Base-by-base conservation (phyloP, 1,140 invertebrate species). In the Anoplophora glabripennis region DNA sequence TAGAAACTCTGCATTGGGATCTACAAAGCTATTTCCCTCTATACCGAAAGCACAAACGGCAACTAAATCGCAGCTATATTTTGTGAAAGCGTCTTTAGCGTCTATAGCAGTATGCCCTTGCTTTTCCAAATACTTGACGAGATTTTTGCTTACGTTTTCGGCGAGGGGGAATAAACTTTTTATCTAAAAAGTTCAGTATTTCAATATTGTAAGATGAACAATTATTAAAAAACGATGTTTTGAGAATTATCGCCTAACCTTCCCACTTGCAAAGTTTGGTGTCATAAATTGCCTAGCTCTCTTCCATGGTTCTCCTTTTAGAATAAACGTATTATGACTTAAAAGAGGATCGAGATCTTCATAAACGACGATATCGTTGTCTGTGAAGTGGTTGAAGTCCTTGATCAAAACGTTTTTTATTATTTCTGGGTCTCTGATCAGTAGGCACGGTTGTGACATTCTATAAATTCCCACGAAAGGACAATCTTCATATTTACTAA, bases 371-470 rank as follows among this genome's bases (percentile, higher is more conserved):
- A 77, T 51, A 21, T 74, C 72, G 44, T 75, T 75, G 62, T 75
- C 72, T 45, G 72, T 57, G 57, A 81, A 81, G 57, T 71, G 70
- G 53, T 76, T 70, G 59, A 80, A 81, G 55, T 81, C 81, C 47
- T 79, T 80, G 0, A 80, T 72, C 3, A 84, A 63, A 35, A 86
- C 78, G 11, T 66, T 57, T 56, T 82, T 81, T 0, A 81, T 75
- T 2, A 86, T 55, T 7, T 82, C 78, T 3, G 81, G 78, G 68
- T 85, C 82, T 3, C 78, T 67, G 0, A 84, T 64, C 0, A 85
- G 66, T 4, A 84, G 67, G 17, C 74, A 73, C 0, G 83, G 84
- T 8, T 63, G 57, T 17, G 69, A 57, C 10, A 73, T 73, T 34
- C 76, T 65, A 60, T 77, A 81, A 5, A 73, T 57, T 11, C 79